Percentiles rank a stretch among this genome's conserved stretches.
Evolutionary conservation across 2,797 vertebrate species (phyloP).

Genomic region (Eulemur rubriventer): DNA sequence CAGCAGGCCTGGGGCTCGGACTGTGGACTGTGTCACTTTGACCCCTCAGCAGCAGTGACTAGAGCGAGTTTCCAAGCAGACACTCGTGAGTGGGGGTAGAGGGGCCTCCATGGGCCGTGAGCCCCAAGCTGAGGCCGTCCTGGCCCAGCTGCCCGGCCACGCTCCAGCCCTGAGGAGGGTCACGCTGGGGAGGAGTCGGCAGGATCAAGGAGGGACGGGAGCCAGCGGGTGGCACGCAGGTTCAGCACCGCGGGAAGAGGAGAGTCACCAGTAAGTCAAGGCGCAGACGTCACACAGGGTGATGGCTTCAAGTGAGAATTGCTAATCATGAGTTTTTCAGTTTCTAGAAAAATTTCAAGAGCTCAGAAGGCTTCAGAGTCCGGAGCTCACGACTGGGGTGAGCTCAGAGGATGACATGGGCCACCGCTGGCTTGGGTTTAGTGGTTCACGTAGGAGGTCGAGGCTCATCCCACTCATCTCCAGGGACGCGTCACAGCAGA

Average conservation of each 20-base stretch:
- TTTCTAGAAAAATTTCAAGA: neutral
- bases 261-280: neutral
- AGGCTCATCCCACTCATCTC: neutral
- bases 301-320: no score
- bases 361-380: neutral
- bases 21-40: neutral
- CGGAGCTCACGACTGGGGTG: neutral
- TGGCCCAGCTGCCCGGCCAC: no score
- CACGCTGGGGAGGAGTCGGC: neutral
- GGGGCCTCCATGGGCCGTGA: no score
- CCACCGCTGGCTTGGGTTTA: neutral
- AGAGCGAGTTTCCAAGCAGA: neutral
- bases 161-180: neutral
- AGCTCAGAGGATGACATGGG: neutral
- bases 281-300: fast-evolving
- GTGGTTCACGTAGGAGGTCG: neutral
- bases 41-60: fast-evolving
- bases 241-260: neutral
- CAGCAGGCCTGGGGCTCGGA: no score
- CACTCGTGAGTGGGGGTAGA: no score
- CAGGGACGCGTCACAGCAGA: neutral
- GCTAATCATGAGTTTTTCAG: neutral
- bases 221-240: no score
- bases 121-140: no score
- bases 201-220: neutral